Evolutionary conservation across 2,888 invertebrate species (phyloP).

Genomic region (Dryomyza anilis): DNA sequence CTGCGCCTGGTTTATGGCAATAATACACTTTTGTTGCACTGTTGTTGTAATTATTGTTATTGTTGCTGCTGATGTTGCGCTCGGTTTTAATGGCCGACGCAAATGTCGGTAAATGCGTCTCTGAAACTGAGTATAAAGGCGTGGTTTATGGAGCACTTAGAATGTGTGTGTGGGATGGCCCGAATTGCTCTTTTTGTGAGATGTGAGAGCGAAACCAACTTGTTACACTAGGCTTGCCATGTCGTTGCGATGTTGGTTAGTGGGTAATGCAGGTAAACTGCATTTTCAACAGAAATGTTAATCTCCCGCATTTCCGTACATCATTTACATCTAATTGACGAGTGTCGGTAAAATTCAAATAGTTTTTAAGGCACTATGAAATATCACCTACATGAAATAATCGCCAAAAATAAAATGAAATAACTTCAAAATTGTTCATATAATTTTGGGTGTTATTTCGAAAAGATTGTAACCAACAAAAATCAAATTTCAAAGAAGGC

Average conservation of each 20-base stretch:
- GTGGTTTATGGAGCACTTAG: background rate
- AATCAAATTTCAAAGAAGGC: too few relatives aligned
- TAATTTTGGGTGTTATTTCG: too few relatives aligned
- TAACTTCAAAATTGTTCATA: too few relatives aligned
- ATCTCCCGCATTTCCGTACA: too few relatives aligned
- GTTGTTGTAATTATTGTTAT: constrained; percentile 5
- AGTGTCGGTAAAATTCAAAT: too few relatives aligned
- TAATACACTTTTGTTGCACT: background rate
- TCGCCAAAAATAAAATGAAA: too few relatives aligned
- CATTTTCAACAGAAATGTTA: background rate
- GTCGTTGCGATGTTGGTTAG: background rate
- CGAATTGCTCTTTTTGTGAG: background rate
- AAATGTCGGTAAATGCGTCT: background rate
- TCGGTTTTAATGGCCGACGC: background rate
- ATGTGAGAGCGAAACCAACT: background rate
- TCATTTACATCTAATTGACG: too few relatives aligned
- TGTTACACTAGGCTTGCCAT: background rate
- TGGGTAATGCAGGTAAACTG: background rate
- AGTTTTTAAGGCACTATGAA: too few relatives aligned
- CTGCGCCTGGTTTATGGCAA: background rate
- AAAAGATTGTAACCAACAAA: too few relatives aligned
- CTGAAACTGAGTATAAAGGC: constrained; percentile 6
- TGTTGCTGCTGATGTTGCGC: background rate
- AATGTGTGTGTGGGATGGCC: constrained; percentile 3
- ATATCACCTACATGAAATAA: too few relatives aligned